Evolutionary conservation across 2,888 invertebrate species (phyloP), one percentile per base, ranked within the genome.

Genomic region (Cataglyphis rosenhaueri): DNA sequence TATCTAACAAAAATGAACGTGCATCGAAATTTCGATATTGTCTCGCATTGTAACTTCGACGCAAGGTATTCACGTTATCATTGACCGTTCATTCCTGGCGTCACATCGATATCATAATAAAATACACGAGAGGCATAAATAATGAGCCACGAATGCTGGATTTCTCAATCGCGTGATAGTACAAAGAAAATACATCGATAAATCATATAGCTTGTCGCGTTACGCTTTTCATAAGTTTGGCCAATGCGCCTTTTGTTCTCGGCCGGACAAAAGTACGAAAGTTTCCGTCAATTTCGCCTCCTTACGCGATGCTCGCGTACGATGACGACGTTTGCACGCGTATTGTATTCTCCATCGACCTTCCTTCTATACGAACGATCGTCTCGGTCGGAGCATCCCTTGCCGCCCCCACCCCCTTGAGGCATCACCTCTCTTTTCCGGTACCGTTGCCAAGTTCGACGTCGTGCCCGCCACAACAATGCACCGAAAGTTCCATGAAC

Each of bases 391-490:
- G 32, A 38, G 41, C 55, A 12, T 38, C 38, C 81, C 48, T 52
- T n/a, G 41, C 29, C 61, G 48, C 41, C 21, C 41, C 0, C 32
- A n/a, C 12, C 38, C 65, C 44, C 35, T 59, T 5, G 55, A 62
- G 73, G 55, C 76, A 70, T 70, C 62, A n/a, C 52, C 52, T 57
- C 66, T 74, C 57, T 55, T 84, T 81, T 64, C 66, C 35, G 65
- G 78, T 83, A 70, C 82, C 82, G 85, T 83, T 85, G 86, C 88
- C 91, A 91, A 92, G 92, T 92, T 92, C 87, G 89, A 89, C 91
- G 88, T 91, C 91, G 89, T 81, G 85, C 83, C 84, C 86, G 88
- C 92, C 91, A 91, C 92, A 93, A 93, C 93, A 93, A 93, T 93
- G 93, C 92, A 85, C 90, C 81, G 79, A 88, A 93, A 92, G 89